These are phyloP conservation scores for Drosophila hamatofila DNA, from an alignment of 2,888 invertebrate species.

Conservation along the genomic window DNA sequence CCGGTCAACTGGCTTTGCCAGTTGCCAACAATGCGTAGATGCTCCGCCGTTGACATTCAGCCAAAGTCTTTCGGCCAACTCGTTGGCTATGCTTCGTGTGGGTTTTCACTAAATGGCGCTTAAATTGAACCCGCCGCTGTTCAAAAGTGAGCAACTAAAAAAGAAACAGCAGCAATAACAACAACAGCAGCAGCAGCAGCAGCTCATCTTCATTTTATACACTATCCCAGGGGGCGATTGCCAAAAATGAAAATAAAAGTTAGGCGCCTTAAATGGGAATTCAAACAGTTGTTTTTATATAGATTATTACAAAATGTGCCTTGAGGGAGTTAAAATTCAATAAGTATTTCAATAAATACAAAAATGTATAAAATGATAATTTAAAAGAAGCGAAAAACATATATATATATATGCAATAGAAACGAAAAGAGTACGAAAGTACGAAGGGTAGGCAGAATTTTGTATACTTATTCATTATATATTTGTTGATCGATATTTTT, in stretches of 20 bases:
- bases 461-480: no score
- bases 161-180: not conserved
- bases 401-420: no score
- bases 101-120: slow-evolving; percentile 64
- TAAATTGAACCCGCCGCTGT: slow-evolving; percentile 63
- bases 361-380: no score
- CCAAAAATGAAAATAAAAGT: slow-evolving; percentile 4
- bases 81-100: slow-evolving; percentile 9
- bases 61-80: slow-evolving; percentile 45
- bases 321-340: not conserved
- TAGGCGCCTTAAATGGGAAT: slow-evolving; percentile 4
- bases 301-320: not conserved
- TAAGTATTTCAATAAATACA: not conserved
- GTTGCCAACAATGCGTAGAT: slow-evolving; percentile 52
- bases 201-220: slow-evolving; percentile 68
- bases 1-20: slow-evolving; percentile 10
- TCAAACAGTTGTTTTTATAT: not conserved
- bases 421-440: no score
- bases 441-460: no score
- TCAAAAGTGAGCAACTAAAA: slow-evolving; percentile 21
- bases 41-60: slow-evolving; percentile 69
- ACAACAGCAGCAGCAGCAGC: slow-evolving; percentile 25
- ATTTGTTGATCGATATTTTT: no score
- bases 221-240: slow-evolving; percentile 23
- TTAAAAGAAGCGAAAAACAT: not conserved